A percentile compares a stretch with the other conserved stretches of the same genome.
These are phyloP conservation scores for Copsychus sechellarum DNA, from an alignment of 2,113 vertebrate genomes.

Conservation along the genomic window DNA sequence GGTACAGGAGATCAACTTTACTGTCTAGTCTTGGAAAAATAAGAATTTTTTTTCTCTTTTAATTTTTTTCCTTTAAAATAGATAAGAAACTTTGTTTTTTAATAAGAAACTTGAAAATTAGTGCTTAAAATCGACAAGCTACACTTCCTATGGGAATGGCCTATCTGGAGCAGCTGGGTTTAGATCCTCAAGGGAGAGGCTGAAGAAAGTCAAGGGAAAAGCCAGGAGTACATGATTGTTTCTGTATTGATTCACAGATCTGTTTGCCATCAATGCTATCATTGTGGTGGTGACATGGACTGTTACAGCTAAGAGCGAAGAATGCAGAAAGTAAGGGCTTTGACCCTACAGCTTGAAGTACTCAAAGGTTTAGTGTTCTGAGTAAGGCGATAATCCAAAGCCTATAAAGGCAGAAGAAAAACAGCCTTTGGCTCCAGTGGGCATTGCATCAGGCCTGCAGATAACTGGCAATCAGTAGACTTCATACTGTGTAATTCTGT, in stretches of 20 bases:
- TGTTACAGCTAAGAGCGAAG: neutral
- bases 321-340: neutral
- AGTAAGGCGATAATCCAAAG: neutral
- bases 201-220: neutral
- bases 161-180: neutral
- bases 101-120: neutral
- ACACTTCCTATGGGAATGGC: neutral
- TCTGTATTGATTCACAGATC: neutral
- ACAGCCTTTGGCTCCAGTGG: neutral
- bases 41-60: neutral
- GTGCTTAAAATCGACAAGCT: neutral
- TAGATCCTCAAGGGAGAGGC: neutral
- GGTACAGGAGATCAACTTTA: neutral
- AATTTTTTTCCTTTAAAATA: neutral
- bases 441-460: conserved; percentile 1
- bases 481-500: neutral
- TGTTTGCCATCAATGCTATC: neutral
- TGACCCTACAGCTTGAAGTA: neutral
- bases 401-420: conserved; percentile 1
- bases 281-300: neutral
- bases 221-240: neutral
- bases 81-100: neutral
- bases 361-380: conserved; percentile 25
- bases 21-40: neutral
- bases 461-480: conserved; percentile 12